These are phyloP conservation scores for Leuctra nigra DNA, from an alignment of 2,888 invertebrate species.

Conservation along the genomic window DNA sequence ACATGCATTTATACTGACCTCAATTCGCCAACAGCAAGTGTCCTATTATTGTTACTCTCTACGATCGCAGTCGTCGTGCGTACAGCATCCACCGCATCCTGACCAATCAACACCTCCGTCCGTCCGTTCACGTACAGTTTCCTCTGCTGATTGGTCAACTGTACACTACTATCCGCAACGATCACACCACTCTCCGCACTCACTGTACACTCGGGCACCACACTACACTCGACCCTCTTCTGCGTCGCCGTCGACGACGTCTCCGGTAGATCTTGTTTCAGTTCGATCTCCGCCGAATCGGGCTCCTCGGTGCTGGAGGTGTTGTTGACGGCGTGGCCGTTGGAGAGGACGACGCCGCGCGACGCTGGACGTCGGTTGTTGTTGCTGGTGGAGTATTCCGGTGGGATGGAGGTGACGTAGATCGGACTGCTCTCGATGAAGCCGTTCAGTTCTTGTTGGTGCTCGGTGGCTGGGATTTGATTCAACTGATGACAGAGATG, in stretches of 20 bases:
- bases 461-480: conserved; percentile 36
- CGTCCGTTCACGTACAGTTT: conserved; percentile 59
- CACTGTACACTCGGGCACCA: conserved; percentile 33
- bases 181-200: conserved; percentile 24
- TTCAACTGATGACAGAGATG: conserved; percentile 50
- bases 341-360: conserved; percentile 25
- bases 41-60: conserved; percentile 35
- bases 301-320: conserved; percentile 26
- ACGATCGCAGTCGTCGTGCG: conserved; percentile 54
- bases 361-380: conserved; percentile 21
- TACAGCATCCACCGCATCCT: conserved; percentile 40
- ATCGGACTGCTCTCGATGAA: conserved; percentile 76
- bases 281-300: conserved; percentile 31
- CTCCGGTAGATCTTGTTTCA: conserved; percentile 32
- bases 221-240: background rate
- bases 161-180: conserved; percentile 29
- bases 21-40: background rate
- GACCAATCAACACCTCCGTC: conserved; percentile 65
- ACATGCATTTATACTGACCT: background rate
- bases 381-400: conserved; percentile 24
- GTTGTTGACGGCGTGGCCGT: conserved; percentile 40
- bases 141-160: conserved; percentile 45
- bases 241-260: conserved; percentile 1
- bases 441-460: conserved; percentile 59
- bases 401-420: conserved; percentile 64